Conservation (phyloP, 2,113 vertebrate genomes). For the Bubo scandiacus region DNA sequence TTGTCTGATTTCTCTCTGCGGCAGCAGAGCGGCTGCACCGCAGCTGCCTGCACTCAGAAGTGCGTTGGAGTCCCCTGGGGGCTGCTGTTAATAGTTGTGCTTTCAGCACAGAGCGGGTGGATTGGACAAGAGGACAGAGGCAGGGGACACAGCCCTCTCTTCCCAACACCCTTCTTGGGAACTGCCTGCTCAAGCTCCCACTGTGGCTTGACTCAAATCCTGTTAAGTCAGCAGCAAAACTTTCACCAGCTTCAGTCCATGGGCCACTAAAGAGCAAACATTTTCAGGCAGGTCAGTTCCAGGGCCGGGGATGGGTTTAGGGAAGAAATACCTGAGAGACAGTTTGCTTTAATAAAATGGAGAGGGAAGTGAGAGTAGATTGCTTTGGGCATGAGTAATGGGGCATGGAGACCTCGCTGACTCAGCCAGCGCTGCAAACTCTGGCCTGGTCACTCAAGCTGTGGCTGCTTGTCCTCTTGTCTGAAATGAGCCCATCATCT, state of each 20-base stretch:
- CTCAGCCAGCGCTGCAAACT: neutral
- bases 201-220: neutral
- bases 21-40: neutral
- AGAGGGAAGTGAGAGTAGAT: conserved; percentile 10
- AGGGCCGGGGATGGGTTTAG: neutral
- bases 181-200: neutral
- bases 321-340: neutral
- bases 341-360: neutral
- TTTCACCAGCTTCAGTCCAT: neutral
- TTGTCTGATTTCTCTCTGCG: neutral
- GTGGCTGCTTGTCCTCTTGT: conserved; percentile 2
- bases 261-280: neutral
- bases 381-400: conserved; percentile 48
- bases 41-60: conserved; percentile 2
- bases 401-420: conserved; percentile 59
- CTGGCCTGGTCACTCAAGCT: conserved; percentile 13
- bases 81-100: conserved; percentile 23
- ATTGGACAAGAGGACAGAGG: neutral
- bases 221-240: neutral
- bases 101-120: neutral
- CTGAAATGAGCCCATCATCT: conserved; percentile 7
- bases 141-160: neutral
- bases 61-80: conserved; percentile 48
- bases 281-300: neutral
- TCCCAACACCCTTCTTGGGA: neutral